Percentiles rank a stretch among this genome's conserved stretches.
phyloP scores from a whole-genome alignment of 2,797 vertebrate genomes.

The Lithobates sylvaticus region DNA sequence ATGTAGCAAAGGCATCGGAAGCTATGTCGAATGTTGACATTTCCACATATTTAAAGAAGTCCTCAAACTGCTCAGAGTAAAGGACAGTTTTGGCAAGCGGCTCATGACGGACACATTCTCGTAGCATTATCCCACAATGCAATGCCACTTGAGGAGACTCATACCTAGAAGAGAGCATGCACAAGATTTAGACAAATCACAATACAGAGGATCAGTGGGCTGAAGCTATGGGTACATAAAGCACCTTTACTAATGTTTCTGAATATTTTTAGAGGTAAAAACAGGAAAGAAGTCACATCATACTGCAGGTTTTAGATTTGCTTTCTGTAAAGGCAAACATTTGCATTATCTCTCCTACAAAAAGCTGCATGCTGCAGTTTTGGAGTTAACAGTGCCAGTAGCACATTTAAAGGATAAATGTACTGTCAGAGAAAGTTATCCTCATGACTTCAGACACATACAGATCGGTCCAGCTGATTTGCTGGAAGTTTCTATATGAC shows the following conservation, averaged over 20 bases:
- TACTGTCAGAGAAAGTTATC: no score
- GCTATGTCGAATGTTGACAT: conserved; percentile 98
- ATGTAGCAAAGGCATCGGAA: conserved; percentile 97
- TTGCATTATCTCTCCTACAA: background rate
- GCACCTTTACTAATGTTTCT: no score
- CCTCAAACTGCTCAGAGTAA: conserved; percentile 87
- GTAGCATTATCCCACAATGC: conserved; percentile 96
- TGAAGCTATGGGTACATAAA: no score
- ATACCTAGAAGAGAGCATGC: conserved; percentile 78
- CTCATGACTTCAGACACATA: no score
- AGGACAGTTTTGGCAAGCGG: conserved; percentile 92
- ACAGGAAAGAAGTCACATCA: no score
- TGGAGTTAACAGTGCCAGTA: background rate
- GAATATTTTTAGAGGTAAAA: no score
- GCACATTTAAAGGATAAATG: no score
- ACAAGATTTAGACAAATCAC: background rate
- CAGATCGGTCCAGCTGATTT: no score
- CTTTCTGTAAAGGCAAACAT: no score
- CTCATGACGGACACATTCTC: conserved; percentile 94
- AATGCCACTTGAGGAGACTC: conserved; percentile 91
- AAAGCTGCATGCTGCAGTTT: background rate
- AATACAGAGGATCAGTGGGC: background rate
- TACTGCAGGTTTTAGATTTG: no score
- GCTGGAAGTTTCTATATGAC: no score
- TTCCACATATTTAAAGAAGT: conserved; percentile 96